Evolutionary conservation across 1,140 invertebrate species (phyloP), one percentile per base, ranked within the genome.

Genomic region (Sycophaga agraensis): DNA sequence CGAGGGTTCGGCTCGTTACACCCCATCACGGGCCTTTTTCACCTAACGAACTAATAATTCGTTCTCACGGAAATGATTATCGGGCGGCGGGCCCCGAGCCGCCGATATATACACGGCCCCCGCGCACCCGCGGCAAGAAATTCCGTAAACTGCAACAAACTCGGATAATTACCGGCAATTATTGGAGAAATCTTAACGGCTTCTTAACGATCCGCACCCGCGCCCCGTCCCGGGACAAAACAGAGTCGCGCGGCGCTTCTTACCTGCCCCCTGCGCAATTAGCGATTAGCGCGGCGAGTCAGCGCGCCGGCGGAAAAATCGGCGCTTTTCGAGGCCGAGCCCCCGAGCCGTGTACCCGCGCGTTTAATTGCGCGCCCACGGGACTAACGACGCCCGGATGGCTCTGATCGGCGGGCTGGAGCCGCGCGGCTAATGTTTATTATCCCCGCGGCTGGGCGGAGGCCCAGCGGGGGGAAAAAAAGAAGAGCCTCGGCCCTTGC

Each of bases 281-380:
- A n/a, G n/a, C n/a, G n/a, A n/a, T n/a, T n/a, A n/a, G n/a, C n/a
- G n/a, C n/a, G n/a, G n/a, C n/a, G n/a, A n/a, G n/a, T n/a, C n/a
- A n/a, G n/a, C n/a, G n/a, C n/a, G n/a, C 21, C 26, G 14, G 31
- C n/a, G 39, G 35, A 42, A 50, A 48, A 59, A 50, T 50, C 42
- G 5, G 22, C 17, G 46, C 50, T 50, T 59, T 59, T 50, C 50
- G n/a, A n/a, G n/a, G n/a, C n/a, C n/a, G n/a, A n/a, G n/a, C n/a
- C n/a, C n/a, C 45, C 49, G 66, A 53, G 40, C 66, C 42, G 71
- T 72, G 65, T 71, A 72, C 67, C 65, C 68, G 55, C 60, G n/a
- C n/a, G n/a, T 64, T 57, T 57, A 55, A 59, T 66, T 62, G 43
- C 45, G 9, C 31, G 46, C 28, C 26, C n/a, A 31, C 54, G 54